Conservation (phyloP, 2,113 vertebrate species). For the Malaclemys terrapin region DNA sequence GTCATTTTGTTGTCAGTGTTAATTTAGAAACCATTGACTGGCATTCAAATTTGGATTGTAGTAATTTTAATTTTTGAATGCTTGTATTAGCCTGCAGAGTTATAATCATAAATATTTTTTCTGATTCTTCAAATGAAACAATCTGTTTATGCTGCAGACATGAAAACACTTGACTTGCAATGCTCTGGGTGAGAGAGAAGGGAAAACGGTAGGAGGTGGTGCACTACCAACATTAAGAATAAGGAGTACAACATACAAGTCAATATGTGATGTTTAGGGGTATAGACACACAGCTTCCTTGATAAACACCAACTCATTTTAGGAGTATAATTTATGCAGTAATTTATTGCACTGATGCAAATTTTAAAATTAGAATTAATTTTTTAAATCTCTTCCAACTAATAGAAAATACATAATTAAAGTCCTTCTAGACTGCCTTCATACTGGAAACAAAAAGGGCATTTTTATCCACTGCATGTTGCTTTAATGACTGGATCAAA, state of each 20-base stretch:
- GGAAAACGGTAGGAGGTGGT: not conserved
- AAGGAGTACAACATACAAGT: not conserved
- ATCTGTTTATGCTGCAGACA: not conserved
- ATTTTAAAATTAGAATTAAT: not conserved
- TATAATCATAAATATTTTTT: conserved; percentile 2
- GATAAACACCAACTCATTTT: not conserved
- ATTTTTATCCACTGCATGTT: not conserved
- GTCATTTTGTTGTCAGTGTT: conserved; percentile 50
- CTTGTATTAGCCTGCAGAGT: conserved; percentile 19
- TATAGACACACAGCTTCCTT: not conserved
- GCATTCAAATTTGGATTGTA: conserved; percentile 61
- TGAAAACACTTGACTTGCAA: not conserved
- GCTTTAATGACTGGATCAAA: not conserved
- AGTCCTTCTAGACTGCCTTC: not conserved
- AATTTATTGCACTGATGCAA: not conserved
- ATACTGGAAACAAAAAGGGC: not conserved
- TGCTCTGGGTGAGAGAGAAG: not conserved
- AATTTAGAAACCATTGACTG: conserved; percentile 52
- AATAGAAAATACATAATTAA: not conserved
- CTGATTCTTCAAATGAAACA: conserved; percentile 9
- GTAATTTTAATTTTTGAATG: conserved; percentile 56
- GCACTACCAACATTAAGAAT: not conserved
- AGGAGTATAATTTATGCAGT: too few species aligned
- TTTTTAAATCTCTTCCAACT: not conserved
- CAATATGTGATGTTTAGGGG: not conserved